phyloP scores from a whole-genome alignment of 1,140 invertebrate genomes.

The Asobara japonica region DNA sequence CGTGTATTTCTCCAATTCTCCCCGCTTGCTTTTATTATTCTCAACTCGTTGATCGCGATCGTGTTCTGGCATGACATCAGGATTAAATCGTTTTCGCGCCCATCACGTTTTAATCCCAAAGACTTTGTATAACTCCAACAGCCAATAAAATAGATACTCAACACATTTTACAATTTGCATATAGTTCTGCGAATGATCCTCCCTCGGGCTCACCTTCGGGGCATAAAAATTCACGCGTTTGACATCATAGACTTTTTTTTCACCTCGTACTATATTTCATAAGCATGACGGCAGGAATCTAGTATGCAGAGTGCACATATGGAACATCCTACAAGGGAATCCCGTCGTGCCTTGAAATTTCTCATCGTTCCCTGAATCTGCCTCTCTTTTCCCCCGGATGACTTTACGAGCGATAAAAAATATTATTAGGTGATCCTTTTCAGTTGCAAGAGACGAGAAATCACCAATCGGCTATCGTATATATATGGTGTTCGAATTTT shows the following conservation, averaged over 20 bases:
- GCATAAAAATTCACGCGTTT: slow-evolving; percentile 5
- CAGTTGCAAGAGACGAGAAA: slow-evolving; percentile 3
- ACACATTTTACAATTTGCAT: slow-evolving; percentile 6
- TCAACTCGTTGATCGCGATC: slow-evolving; percentile 1
- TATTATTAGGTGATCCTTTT: slow-evolving; percentile 52
- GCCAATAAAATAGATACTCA: slow-evolving; percentile 15
- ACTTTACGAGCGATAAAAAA: slow-evolving; percentile 59
- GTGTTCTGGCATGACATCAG: slow-evolving; percentile 15
- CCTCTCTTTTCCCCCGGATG: slow-evolving; percentile 12
- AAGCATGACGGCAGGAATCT: neutral
- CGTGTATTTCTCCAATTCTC: neutral
- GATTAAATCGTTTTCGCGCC: slow-evolving; percentile 4
- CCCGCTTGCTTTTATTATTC: slow-evolving; percentile 4
- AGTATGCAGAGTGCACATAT: neutral
- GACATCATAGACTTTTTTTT: neutral
- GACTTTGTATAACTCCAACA: slow-evolving; percentile 9
- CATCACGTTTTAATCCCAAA: slow-evolving; percentile 7
- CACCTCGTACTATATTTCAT: neutral
- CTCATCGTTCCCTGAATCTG: slow-evolving; percentile 2
- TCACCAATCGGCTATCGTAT: no score
- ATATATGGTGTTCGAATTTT: no score
- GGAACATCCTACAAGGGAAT: neutral
- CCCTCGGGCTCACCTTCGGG: neutral
- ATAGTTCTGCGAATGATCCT: neutral
- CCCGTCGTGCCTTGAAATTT: neutral